Percentiles rank a stretch among this genome's conserved stretches.
These are phyloP conservation scores for Plectus sambesii DNA, from an alignment of 1,140 invertebrate genomes.

Conservation along the genomic window DNA sequence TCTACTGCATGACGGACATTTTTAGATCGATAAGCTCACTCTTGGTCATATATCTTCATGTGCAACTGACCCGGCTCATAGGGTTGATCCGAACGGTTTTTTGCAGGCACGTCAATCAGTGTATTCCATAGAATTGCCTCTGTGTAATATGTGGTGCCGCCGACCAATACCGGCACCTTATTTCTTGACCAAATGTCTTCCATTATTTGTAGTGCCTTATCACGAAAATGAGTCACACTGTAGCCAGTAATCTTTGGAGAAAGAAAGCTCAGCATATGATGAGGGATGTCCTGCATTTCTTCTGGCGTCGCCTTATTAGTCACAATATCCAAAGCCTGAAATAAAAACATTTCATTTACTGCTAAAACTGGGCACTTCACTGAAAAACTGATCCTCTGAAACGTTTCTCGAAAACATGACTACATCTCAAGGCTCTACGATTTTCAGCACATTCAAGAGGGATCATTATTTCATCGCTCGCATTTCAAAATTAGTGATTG, in stretches of 20 bases:
- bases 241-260: conserved; percentile 62
- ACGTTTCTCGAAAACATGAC: too few species aligned
- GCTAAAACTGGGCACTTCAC: too few species aligned
- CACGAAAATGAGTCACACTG: conserved; percentile 73
- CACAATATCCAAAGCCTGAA: conserved; percentile 70
- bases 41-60: conserved; percentile 31
- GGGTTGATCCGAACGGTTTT: too few species aligned
- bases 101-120: too few species aligned
- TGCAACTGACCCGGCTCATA: too few species aligned
- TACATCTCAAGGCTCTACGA: too few species aligned
- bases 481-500: conserved; percentile 7
- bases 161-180: conserved; percentile 83
- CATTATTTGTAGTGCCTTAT: conserved; percentile 67
- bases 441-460: conserved; percentile 6
- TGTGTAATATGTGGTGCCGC: conserved; percentile 97
- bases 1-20: background rate
- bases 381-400: too few species aligned
- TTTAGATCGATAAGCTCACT: conserved; percentile 8
- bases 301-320: conserved; percentile 83
- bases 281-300: conserved; percentile 62
- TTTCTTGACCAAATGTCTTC: conserved; percentile 58
- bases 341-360: too few species aligned
- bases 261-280: conserved; percentile 79
- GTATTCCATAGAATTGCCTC: conserved; percentile 73
- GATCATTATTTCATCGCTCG: conserved; percentile 4